Conservation (phyloP, 2,888 invertebrate genomes). For the Monopis laevigella region DNA sequence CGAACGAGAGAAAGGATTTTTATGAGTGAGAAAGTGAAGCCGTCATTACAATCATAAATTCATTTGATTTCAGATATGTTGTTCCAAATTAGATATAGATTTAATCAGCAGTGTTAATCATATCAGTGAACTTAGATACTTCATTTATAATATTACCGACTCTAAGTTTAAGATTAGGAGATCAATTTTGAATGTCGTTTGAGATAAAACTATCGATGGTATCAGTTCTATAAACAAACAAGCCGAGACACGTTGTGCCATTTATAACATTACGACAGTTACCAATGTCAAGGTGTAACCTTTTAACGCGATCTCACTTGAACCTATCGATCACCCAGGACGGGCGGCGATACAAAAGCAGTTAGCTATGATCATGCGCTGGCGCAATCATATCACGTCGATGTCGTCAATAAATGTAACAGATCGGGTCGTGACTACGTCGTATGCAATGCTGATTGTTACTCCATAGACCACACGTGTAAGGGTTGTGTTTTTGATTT, state of each 20-base stretch:
- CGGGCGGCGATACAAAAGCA: conserved; percentile 16
- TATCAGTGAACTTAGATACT: too few species aligned
- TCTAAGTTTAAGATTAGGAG: too few species aligned
- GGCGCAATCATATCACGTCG: conserved; percentile 17
- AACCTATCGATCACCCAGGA: conserved; percentile 22
- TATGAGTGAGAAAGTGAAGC: too few species aligned
- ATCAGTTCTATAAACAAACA: conserved; percentile 3
- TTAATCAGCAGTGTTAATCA: too few species aligned
- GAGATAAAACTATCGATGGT: conserved; percentile 1
- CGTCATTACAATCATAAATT: too few species aligned
- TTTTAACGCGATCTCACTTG: conserved; percentile 16
- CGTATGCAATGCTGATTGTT: conserved; percentile 22
- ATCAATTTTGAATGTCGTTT: too few species aligned
- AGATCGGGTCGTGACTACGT: conserved; percentile 24
- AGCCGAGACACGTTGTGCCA: neutral
- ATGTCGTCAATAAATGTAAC: conserved; percentile 28
- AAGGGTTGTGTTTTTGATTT: conserved; percentile 8
- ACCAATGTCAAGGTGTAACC: conserved; percentile 37
- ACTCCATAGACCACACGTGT: conserved; percentile 36
- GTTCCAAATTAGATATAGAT: too few species aligned
- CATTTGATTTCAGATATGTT: too few species aligned
- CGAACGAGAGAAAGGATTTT: too few species aligned
- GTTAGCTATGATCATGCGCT: conserved; percentile 24
- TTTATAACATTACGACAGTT: conserved; percentile 15
- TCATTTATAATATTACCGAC: too few species aligned